Percentiles rank a stretch among this genome's conserved stretches.
These are phyloP conservation scores for Heterotilapia buettikoferi DNA, from an alignment of 2,113 vertebrate species.

Conservation along the genomic window DNA sequence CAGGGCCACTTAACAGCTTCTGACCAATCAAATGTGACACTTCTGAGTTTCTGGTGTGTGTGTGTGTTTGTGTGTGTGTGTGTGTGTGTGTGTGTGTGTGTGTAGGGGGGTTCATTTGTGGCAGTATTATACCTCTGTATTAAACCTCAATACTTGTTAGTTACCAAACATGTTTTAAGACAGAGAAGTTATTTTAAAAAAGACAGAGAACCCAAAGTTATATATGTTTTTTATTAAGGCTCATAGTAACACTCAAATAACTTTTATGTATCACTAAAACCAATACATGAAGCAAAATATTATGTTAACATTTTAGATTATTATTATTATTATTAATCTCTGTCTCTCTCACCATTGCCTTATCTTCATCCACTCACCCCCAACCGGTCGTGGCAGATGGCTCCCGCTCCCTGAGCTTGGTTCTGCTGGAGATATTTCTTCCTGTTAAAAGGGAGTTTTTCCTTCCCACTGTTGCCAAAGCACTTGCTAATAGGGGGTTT, in stretches of 20 bases:
- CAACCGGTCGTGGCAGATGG: rapidly evolving
- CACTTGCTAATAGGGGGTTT: background rate
- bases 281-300: background rate
- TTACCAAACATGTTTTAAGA: background rate
- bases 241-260: background rate
- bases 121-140: background rate
- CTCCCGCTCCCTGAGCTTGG: rapidly evolving
- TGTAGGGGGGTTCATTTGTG: background rate
- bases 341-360: background rate
- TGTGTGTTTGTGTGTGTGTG: background rate
- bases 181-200: too few species aligned
- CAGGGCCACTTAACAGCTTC: background rate
- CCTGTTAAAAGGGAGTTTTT: background rate
- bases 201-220: background rate
- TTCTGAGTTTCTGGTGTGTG: background rate
- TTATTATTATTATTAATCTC: background rate
- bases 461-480: background rate
- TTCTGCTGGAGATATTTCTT: background rate
- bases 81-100: background rate
- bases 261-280: background rate
- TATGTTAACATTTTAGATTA: background rate
- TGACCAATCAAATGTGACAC: background rate
- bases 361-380: background rate
- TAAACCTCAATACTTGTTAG: background rate
- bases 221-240: background rate